These are phyloP conservation scores for Microhierax caerulescens DNA, from an alignment of 2,797 vertebrate species.

Conservation along the genomic window DNA sequence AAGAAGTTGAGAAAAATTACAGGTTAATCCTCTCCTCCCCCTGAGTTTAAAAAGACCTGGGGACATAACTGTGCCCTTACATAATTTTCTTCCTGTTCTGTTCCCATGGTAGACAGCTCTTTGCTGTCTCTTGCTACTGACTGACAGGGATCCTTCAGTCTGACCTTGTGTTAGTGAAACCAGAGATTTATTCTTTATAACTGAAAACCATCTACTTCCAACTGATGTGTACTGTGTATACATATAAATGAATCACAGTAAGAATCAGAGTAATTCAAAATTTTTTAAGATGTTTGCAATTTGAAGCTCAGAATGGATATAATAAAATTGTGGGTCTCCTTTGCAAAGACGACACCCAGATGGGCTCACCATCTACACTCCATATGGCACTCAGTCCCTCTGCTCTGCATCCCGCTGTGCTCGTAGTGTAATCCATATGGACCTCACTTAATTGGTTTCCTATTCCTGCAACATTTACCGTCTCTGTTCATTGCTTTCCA, in stretches of 20 bases:
- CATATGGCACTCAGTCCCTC: background rate
- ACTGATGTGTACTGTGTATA: background rate
- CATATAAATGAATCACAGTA: background rate
- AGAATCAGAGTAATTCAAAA: background rate
- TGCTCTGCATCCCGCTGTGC: background rate
- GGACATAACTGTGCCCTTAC: background rate
- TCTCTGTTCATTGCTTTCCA: background rate
- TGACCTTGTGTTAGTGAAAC: background rate
- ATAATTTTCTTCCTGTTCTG: background rate
- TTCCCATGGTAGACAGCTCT: background rate
- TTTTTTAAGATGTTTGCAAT: background rate
- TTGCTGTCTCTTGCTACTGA: background rate
- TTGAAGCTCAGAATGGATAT: background rate
- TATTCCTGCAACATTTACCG: background rate
- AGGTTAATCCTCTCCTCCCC: background rate
- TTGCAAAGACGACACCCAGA: background rate
- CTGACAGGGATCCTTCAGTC: background rate
- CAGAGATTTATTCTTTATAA: background rate
- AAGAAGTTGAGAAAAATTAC: background rate
- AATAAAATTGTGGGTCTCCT: background rate
- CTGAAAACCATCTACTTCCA: background rate
- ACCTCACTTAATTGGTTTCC: conserved; percentile 15
- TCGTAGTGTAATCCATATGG: conserved; percentile 18
- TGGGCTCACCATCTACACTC: background rate
- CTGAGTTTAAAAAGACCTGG: background rate